Evolutionary conservation across 2,888 invertebrate species (phyloP).

Genomic region (Synergus gifuensis): DNA sequence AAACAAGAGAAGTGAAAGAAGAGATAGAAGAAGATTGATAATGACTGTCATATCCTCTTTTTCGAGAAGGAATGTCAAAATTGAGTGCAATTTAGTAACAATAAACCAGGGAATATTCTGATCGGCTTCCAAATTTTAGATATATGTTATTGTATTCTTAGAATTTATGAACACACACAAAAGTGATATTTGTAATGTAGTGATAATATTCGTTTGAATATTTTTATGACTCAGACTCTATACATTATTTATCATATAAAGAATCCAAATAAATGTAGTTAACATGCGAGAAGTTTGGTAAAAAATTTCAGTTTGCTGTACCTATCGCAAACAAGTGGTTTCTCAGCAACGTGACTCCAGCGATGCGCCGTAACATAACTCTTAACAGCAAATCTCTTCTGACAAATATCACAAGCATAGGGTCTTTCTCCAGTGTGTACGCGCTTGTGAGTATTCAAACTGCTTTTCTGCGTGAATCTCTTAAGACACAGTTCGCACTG

Average conservation of each 20-base stretch:
- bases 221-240: neutral
- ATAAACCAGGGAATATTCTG: neutral
- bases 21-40: neutral
- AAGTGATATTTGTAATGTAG: no score
- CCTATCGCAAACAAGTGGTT: constrained; percentile 85
- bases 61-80: neutral
- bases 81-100: neutral
- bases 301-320: neutral
- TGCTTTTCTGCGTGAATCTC: constrained; percentile 89
- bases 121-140: neutral
- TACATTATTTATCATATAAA: neutral
- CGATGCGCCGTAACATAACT: constrained; percentile 90
- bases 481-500: constrained; percentile 88
- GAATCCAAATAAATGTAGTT: neutral
- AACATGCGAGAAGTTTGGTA: no score
- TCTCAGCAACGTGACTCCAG: constrained; percentile 89
- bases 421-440: constrained; percentile 90
- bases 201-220: neutral
- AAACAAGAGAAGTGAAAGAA: neutral
- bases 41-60: neutral
- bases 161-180: neutral
- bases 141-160: neutral
- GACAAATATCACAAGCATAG: constrained; percentile 88
- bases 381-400: constrained; percentile 89
- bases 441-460: constrained; percentile 89